These are phyloP conservation scores for Branchipolynoe longqiensis DNA, from an alignment of 2,888 invertebrate genomes.

Conservation along the genomic window DNA sequence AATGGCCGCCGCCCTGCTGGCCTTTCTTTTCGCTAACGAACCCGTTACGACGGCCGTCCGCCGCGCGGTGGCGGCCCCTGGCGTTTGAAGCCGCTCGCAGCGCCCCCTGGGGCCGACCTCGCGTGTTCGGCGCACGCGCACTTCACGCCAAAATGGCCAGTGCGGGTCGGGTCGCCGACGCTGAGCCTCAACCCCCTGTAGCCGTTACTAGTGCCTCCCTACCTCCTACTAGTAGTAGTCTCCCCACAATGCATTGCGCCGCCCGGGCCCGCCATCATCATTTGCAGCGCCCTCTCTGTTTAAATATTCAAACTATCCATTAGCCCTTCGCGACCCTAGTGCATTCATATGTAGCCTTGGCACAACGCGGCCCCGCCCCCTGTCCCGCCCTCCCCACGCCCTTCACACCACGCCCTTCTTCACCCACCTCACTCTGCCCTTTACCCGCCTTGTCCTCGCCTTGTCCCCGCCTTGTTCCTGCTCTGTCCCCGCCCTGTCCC, in stretches of 20 bases:
- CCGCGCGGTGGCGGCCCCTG: background rate
- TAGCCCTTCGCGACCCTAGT: conserved; percentile 46
- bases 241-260: conserved; percentile 35
- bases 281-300: conserved; percentile 54
- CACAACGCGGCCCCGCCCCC: background rate
- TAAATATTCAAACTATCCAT: conserved; percentile 56
- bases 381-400: background rate
- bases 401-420: no score
- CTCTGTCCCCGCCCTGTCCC: no score
- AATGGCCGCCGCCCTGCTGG: background rate
- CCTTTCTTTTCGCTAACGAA: conserved; percentile 35
- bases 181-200: background rate
- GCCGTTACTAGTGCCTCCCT: background rate
- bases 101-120: conserved; percentile 10
- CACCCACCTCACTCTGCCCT: background rate
- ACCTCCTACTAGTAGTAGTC: background rate
- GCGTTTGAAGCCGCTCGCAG: conserved; percentile 26
- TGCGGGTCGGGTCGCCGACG: background rate
- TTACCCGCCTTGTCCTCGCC: no score
- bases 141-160: conserved; percentile 31
- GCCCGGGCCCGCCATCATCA: conserved; percentile 47
- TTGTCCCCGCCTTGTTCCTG: no score
- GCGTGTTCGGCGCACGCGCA: conserved; percentile 39
- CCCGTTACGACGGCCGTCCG: background rate
- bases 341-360: conserved; percentile 51